A percentile compares a stretch with the other conserved stretches of the same genome.
Evolutionary conservation across 2,888 invertebrate genomes (phyloP).

Genomic region (Lottia scabra): DNA sequence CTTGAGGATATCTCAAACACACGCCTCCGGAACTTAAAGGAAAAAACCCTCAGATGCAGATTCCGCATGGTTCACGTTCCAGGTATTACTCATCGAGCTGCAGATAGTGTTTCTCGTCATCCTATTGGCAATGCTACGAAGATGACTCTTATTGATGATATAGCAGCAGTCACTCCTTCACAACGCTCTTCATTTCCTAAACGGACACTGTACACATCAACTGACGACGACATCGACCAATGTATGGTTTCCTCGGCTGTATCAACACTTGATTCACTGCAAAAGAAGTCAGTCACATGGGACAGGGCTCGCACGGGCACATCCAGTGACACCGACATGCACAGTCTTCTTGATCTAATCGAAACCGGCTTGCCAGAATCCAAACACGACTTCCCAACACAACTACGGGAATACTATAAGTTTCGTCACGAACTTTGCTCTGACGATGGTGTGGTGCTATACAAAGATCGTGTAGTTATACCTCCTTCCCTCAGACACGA

Average conservation of each 20-base stretch:
- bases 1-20: constrained; percentile 30
- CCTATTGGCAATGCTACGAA: constrained; percentile 6
- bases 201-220: neutral
- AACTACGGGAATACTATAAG: too few species aligned
- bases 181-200: too few species aligned
- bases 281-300: too few species aligned
- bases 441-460: constrained; percentile 30
- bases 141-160: neutral
- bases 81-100: constrained; percentile 9
- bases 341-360: constrained; percentile 1
- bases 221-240: too few species aligned
- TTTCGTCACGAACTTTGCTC: constrained; percentile 17
- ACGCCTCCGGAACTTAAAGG: constrained; percentile 41
- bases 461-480: constrained; percentile 40
- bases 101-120: constrained; percentile 27
- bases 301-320: constrained; percentile 18
- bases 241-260: too few species aligned
- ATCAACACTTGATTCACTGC: too few species aligned
- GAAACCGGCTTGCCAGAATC: constrained; percentile 17
- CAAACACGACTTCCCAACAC: constrained; percentile 17
- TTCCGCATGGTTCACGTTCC: constrained; percentile 20
- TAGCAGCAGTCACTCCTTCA: neutral
- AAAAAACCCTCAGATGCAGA: constrained; percentile 36
- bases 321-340: constrained; percentile 26
- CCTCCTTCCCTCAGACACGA: constrained; percentile 34